These are phyloP conservation scores for Mus spretus DNA, from an alignment of 2,797 vertebrate genomes.

Conservation along the genomic window DNA sequence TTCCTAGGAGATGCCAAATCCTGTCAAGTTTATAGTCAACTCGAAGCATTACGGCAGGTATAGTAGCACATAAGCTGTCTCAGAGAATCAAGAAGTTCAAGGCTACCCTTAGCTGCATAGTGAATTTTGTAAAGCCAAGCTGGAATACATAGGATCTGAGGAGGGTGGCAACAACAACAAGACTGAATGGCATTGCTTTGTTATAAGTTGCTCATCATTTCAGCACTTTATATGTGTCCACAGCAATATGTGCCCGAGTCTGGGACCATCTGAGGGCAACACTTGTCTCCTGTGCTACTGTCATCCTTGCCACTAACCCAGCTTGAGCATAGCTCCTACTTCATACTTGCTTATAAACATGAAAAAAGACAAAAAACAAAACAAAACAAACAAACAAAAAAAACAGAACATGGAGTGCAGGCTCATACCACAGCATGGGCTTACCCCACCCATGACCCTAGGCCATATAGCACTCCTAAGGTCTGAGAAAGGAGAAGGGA, in stretches of 20 bases:
- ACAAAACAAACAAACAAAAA: no score
- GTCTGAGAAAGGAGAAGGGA: not conserved
- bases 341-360: not conserved
- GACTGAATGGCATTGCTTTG: not conserved
- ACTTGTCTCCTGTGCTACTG: not conserved
- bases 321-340: not conserved
- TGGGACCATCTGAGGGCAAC: not conserved
- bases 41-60: not conserved
- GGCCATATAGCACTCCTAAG: not conserved
- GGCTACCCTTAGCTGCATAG: not conserved
- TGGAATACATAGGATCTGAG: not conserved
- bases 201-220: not conserved
- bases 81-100: not conserved
- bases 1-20: not conserved
- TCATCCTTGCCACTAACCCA: not conserved
- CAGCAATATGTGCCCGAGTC: not conserved
- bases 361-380: not conserved
- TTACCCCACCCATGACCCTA: not conserved
- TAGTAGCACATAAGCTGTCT: not conserved
- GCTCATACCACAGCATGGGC: not conserved
- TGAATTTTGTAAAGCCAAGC: not conserved
- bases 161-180: fast-evolving
- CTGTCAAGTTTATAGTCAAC: not conserved
- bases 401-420: not conserved
- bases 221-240: not conserved